Conservation (phyloP, 2,797 vertebrate species). For the Myiothlypis coronata region DNA sequence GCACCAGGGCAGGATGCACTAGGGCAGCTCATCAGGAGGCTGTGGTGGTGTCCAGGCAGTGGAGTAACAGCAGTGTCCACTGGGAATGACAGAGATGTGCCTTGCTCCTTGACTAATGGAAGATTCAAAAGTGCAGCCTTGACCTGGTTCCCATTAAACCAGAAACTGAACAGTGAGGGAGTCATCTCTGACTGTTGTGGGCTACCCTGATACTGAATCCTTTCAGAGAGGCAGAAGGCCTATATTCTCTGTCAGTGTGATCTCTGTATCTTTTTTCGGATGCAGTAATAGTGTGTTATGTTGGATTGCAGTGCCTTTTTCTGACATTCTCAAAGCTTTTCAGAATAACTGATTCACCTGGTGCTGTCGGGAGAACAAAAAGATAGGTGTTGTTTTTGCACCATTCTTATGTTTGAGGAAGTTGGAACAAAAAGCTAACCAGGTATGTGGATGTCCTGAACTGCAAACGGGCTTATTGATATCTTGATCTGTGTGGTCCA, state of each 20-base stretch:
- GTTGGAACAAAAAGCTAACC: not conserved
- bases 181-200: not conserved
- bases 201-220: not conserved
- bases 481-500: not conserved
- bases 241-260: not conserved
- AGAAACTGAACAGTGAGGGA: not conserved
- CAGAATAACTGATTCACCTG: not conserved
- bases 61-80: not conserved
- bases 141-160: not conserved
- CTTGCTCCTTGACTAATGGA: not conserved
- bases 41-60: fast-evolving
- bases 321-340: not conserved
- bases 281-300: not conserved
- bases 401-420: not conserved
- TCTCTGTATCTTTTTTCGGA: not conserved
- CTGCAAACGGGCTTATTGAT: not conserved
- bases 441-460: not conserved
- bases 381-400: not conserved
- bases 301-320: not conserved
- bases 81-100: not conserved
- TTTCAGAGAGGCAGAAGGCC: not conserved
- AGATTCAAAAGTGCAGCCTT: not conserved
- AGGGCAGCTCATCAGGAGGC: not conserved
- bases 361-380: not conserved
- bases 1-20: not conserved